Base-by-base conservation (phyloP, 23 tunicate species). In the Styela clava region DNA sequence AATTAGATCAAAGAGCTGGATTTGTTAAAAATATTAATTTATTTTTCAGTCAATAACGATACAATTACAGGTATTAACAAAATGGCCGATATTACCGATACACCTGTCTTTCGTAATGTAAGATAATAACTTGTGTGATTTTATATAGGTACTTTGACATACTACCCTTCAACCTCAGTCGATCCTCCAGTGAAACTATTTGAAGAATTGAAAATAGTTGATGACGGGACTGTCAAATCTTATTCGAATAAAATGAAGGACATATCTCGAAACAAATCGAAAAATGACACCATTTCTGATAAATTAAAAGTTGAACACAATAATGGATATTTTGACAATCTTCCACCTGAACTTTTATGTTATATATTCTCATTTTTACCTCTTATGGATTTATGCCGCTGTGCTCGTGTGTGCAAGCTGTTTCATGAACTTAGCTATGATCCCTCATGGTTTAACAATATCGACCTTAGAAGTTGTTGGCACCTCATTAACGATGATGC, bases 381-480 rank as follows among this genome's bases (percentile, higher is more conserved):
- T 12, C 78, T 93, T 62, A 92, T 93, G 2, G 98, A 93, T 69
- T 78, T 93, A 27, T 93, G 89, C 63, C 78, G 87, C 20, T 87
- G 80, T n/a, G 93, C 89, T 3, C 27, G 62, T 5, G 89, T 82
- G 23, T 92, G 91, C 67, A 79, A 83, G 24, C 74, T 87, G 29
- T 93, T 93, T 73, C 74, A 64, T 24, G 33, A 44, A 34, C 86
- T 78, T 62, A 87, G 93, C 65, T 88, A 93, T 35, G 93, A 93
- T 63, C 87, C 89, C 2, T 52, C 83, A 12, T 89, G 84, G 52
- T 63, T 93, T 19, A 35, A 73, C 24, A 24, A 52, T 24, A 78
- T 93, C 26, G 88, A 93, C 71, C 82, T 93, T 27, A 91, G 86
- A 44, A 35, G 87, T 9, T 90, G 83, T 34, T 93, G 98, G 98